Conservation (phyloP, 2,797 vertebrate genomes). For the Syncerus caffer region DNA sequence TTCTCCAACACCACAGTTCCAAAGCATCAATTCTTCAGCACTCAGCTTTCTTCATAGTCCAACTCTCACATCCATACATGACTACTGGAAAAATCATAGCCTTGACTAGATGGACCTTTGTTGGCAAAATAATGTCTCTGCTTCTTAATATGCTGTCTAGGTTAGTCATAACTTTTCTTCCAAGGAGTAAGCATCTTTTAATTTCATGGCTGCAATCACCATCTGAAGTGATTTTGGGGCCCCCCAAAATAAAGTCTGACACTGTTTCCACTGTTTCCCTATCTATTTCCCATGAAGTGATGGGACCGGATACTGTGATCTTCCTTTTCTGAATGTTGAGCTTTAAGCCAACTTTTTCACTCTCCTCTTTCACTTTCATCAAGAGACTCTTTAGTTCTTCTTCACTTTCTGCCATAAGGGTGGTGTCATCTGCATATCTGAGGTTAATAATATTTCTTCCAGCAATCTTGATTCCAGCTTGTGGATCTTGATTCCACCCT, state of each 20-base stretch:
- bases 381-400: not conserved
- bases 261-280: not conserved
- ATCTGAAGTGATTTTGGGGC: not conserved
- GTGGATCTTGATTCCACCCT: not conserved
- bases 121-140: not conserved
- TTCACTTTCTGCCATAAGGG: not conserved
- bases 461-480: not conserved
- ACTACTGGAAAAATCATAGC: not conserved
- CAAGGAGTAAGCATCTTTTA: not conserved
- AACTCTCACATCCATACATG: not conserved
- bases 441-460: not conserved
- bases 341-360: not conserved
- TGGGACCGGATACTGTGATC: not conserved
- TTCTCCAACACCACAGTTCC: not conserved
- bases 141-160: not conserved
- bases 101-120: not conserved
- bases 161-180: not conserved
- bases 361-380: not conserved
- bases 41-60: not conserved
- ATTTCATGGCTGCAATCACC: not conserved
- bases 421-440: not conserved
- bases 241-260: not conserved
- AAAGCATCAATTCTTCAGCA: not conserved
- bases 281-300: not conserved
- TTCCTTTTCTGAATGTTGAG: not conserved